These are phyloP conservation scores for Malacosoma neustria DNA, from an alignment of 2,888 invertebrate genomes.

Conservation along the genomic window DNA sequence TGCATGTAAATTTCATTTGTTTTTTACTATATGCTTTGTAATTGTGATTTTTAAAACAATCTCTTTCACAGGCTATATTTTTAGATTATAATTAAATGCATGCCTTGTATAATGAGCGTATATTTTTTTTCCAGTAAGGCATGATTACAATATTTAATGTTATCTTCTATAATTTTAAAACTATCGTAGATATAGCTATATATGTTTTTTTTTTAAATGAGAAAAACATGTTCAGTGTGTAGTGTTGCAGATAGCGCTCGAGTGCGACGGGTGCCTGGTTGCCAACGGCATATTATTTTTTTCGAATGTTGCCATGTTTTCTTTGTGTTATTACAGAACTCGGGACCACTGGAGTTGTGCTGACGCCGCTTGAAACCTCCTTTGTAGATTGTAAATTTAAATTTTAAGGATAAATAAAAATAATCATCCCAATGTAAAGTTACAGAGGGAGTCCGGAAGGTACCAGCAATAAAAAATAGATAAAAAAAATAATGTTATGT, in stretches of 20 bases:
- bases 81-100: too few relatives aligned
- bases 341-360: constrained; percentile 25
- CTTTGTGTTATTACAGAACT: constrained; percentile 65
- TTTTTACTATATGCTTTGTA: too few relatives aligned
- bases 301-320: constrained; percentile 64
- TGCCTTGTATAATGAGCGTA: too few relatives aligned
- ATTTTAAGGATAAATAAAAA: neutral
- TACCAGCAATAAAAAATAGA: too few relatives aligned
- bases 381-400: constrained; percentile 45
- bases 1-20: too few relatives aligned
- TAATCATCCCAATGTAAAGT: neutral
- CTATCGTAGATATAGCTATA: constrained; percentile 9
- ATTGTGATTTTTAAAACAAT: constrained; percentile 22
- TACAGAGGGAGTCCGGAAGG: neutral
- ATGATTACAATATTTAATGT: constrained; percentile 17
- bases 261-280: constrained; percentile 47
- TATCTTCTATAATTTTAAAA: constrained; percentile 7
- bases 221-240: constrained; percentile 44
- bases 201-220: constrained; percentile 16
- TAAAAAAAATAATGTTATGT: too few relatives aligned
- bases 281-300: constrained; percentile 29
- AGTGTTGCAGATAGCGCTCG: constrained; percentile 66
- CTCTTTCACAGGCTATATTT: constrained; percentile 41
- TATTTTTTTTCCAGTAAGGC: constrained; percentile 54
- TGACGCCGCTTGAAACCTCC: constrained; percentile 37